Conservation (phyloP, 2,113 vertebrate genomes). For the Pseudorhombus dupliciocellatus region DNA sequence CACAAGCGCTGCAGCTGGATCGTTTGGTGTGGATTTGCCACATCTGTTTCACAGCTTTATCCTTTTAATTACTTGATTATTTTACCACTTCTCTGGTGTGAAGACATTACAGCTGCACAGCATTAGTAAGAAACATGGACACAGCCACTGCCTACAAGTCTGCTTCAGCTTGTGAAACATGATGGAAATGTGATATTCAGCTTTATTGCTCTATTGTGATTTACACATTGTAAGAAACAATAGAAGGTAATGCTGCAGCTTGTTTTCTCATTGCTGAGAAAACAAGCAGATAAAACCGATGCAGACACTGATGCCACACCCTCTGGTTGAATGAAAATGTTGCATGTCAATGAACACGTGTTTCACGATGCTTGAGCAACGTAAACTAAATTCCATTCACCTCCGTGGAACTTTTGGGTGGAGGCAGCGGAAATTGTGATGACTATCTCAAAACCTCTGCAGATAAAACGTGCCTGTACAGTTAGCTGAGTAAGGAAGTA, state of each 20-base stretch:
- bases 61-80: neutral
- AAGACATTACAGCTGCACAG: neutral
- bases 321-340: neutral
- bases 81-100: neutral
- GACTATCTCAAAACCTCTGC: neutral
- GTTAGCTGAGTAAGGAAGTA: neutral
- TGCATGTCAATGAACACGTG: neutral
- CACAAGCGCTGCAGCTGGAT: neutral
- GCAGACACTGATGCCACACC: neutral
- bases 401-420: neutral
- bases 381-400: constrained; percentile 8
- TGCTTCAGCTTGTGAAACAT: neutral
- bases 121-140: constrained; percentile 1
- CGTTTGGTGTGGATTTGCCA: neutral
- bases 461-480: neutral
- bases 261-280: neutral
- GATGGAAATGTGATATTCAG: neutral
- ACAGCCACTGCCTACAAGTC: neutral
- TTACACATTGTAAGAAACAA: neutral
- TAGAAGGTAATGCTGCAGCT: neutral
- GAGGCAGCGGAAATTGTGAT: neutral
- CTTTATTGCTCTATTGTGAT: neutral
- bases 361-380: neutral
- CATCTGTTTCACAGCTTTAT: constrained; percentile 2
- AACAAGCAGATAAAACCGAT: neutral